These are phyloP conservation scores for Sander lucioperca DNA, from an alignment of 2,113 vertebrate species.

Conservation along the genomic window DNA sequence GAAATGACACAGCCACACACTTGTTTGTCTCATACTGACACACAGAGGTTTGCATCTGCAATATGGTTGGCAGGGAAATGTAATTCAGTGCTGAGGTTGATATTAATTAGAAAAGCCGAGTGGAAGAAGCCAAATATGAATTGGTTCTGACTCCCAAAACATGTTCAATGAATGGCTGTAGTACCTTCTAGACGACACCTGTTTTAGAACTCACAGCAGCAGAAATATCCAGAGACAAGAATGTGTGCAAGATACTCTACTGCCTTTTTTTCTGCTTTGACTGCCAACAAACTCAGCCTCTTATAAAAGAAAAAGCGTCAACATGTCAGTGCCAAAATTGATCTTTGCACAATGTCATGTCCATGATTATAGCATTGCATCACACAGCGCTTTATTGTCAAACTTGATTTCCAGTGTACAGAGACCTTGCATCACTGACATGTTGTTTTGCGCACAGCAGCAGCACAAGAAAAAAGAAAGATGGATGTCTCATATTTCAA, in stretches of 20 bases:
- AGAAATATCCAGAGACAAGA: background rate
- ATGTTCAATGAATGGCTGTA: background rate
- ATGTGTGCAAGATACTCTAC: background rate
- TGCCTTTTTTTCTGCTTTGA: constrained; percentile 1
- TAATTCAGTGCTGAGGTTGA: background rate
- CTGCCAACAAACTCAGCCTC: background rate
- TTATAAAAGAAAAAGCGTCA: constrained; percentile 39
- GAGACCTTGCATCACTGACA: background rate
- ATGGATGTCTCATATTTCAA: background rate
- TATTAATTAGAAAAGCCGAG: constrained; percentile 32
- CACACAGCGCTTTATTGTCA: constrained; percentile 27
- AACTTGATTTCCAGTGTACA: constrained; percentile 10
- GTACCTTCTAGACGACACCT: background rate
- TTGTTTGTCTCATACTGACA: constrained; percentile 12
- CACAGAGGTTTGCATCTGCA: constrained; percentile 7
- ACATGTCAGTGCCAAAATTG: constrained; percentile 22
- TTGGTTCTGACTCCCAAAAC: constrained; percentile 28
- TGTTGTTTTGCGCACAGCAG: background rate
- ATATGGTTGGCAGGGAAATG: constrained; percentile 2
- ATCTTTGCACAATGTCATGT: constrained; percentile 21
- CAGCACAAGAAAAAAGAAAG: background rate
- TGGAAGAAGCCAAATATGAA: constrained; percentile 8
- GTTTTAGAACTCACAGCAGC: background rate
- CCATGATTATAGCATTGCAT: constrained; percentile 32
- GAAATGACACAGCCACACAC: background rate